phyloP scores from a whole-genome alignment of 2,113 vertebrate genomes.

The Actenoides hombroni region DNA sequence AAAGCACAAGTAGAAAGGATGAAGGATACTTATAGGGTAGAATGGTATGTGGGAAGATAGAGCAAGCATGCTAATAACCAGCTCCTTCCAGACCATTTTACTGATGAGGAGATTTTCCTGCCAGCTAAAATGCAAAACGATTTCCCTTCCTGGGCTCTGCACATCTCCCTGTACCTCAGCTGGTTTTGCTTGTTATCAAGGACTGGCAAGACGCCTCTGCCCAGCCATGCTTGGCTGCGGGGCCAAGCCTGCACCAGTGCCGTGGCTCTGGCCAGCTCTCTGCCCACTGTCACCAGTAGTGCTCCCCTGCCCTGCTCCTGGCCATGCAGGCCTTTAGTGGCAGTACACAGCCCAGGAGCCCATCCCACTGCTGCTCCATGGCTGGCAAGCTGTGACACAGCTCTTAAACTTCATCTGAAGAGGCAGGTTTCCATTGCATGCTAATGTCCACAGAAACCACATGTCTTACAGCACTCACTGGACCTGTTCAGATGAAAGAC shows the following conservation, averaged over 20 bases:
- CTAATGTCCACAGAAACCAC: neutral
- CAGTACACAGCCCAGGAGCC: neutral
- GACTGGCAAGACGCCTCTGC: neutral
- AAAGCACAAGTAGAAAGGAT: neutral
- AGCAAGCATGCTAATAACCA: neutral
- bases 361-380: rapidly evolving
- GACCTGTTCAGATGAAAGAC: neutral
- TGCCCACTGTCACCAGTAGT: rapidly evolving
- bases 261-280: rapidly evolving
- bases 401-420: neutral
- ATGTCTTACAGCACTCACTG: neutral
- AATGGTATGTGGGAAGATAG: neutral
- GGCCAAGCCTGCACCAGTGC: neutral
- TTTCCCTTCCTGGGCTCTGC: neutral
- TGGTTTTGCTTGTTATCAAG: neutral
- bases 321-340: rapidly evolving
- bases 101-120: neutral
- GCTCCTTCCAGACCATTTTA: neutral
- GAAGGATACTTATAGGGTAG: neutral
- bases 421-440: neutral
- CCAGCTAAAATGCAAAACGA: neutral
- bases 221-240: rapidly evolving
- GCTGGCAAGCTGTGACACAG: neutral
- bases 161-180: neutral
- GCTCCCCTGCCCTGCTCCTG: rapidly evolving